Evolutionary conservation across 2,797 vertebrate genomes (phyloP).

Genomic region (Acanthiza pusilla): DNA sequence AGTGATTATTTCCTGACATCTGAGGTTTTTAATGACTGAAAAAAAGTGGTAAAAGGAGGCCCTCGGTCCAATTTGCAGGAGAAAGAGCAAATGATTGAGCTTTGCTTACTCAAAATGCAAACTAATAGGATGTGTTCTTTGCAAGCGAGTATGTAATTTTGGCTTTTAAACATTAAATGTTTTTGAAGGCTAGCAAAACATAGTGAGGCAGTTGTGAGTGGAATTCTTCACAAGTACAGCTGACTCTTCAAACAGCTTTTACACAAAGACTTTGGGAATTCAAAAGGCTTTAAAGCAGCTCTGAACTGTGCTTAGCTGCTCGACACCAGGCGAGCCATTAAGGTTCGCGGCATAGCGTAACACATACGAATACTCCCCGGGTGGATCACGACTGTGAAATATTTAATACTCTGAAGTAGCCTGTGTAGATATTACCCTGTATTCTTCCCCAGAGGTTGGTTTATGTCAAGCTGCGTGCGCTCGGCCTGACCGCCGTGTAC

Average conservation of each 20-base stretch:
- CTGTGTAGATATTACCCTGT: conserved; percentile 30
- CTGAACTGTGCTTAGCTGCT: not conserved
- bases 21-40: not conserved
- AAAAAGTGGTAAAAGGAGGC: not conserved
- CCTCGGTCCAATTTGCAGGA: not conserved
- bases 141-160: not conserved
- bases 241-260: conserved; percentile 1
- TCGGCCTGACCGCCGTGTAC: conserved; percentile 11
- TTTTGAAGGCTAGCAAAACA: not conserved
- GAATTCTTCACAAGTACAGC: not conserved
- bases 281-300: not conserved
- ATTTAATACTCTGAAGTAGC: conserved; percentile 10
- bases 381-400: conserved; percentile 55
- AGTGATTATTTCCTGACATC: not conserved
- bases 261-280: not conserved
- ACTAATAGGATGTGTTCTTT: not conserved
- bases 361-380: not conserved
- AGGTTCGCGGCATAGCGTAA: conserved; percentile 9
- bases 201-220: not conserved
- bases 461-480: not conserved
- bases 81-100: not conserved
- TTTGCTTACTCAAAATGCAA: not conserved
- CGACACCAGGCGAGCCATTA: not conserved
- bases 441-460: not conserved
- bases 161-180: not conserved